phyloP scores from a whole-genome alignment of 2,888 invertebrate genomes.

The Lobophora halterata region DNA sequence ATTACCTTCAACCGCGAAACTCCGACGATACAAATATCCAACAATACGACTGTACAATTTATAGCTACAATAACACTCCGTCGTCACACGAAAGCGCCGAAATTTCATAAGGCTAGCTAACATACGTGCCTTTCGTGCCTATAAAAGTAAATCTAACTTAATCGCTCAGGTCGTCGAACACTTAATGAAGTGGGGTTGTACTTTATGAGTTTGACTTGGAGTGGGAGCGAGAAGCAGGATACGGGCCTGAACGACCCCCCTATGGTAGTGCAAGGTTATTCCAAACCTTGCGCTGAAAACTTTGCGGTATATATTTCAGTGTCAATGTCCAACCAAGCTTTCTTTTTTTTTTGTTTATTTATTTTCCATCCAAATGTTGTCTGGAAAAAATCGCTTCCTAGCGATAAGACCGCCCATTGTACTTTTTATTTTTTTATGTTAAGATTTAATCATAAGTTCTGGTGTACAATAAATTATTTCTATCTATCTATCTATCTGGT shows the following conservation, averaged over 20 bases:
- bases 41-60: slow-evolving; percentile 29
- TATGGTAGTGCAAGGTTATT: slow-evolving; percentile 12
- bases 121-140: slow-evolving; percentile 37
- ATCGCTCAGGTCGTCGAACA: slow-evolving; percentile 53
- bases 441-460: too few relatives aligned
- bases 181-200: slow-evolving; percentile 52
- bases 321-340: too few relatives aligned
- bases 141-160: slow-evolving; percentile 52
- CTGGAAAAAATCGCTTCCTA: too few relatives aligned
- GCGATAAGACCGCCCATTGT: too few relatives aligned
- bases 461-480: too few relatives aligned
- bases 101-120: slow-evolving; percentile 39
- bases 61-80: slow-evolving; percentile 35
- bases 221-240: slow-evolving; percentile 28
- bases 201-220: slow-evolving; percentile 40
- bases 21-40: too few relatives aligned
- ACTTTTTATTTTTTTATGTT: too few relatives aligned
- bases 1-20: slow-evolving; percentile 15
- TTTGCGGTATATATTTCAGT: slow-evolving; percentile 7
- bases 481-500: too few relatives aligned
- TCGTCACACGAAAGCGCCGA: slow-evolving; percentile 29
- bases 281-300: slow-evolving; percentile 17
- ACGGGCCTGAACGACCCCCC: slow-evolving; percentile 27
- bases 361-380: too few relatives aligned
- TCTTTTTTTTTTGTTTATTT: too few relatives aligned